Percentiles rank a stretch among this genome's conserved stretches.
These are phyloP conservation scores for Spilarctia lutea DNA, from an alignment of 2,888 invertebrate genomes.

Conservation along the genomic window DNA sequence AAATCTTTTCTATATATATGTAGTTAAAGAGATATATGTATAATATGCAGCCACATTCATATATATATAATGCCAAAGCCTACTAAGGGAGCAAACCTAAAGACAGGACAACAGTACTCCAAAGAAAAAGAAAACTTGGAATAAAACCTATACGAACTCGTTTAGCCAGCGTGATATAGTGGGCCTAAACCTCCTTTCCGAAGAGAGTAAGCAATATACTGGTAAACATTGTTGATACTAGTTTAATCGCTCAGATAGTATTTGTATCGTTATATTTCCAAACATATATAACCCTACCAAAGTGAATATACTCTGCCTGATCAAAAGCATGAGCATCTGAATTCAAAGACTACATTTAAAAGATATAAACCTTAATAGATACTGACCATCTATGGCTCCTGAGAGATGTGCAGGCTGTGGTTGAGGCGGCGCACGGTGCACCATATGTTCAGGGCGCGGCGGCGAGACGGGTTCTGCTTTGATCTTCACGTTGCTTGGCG, in stretches of 20 bases:
- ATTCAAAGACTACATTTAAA: not conserved
- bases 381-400: conserved; percentile 78
- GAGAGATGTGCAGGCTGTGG: conserved; percentile 82
- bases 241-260: not conserved
- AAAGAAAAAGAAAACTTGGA: not conserved
- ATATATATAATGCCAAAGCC: not conserved
- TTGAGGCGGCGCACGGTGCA: conserved; percentile 82
- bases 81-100: too few species aligned
- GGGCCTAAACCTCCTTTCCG: too few species aligned
- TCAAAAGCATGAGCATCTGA: too few species aligned
- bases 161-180: too few species aligned
- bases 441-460: conserved; percentile 90
- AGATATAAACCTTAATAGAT: conserved; percentile 29
- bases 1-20: too few species aligned
- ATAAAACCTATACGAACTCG: not conserved
- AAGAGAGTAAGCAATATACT: too few species aligned
- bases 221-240: not conserved
- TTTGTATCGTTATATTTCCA: not conserved
- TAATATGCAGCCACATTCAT: not conserved
- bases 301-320: too few species aligned
- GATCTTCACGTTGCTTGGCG: conserved; percentile 94
- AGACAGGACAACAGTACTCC: not conserved
- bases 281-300: not conserved
- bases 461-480: conserved; percentile 98
- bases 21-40: not conserved